phyloP scores from a whole-genome alignment of 2,888 invertebrate species.

The Diaphora mendica region DNA sequence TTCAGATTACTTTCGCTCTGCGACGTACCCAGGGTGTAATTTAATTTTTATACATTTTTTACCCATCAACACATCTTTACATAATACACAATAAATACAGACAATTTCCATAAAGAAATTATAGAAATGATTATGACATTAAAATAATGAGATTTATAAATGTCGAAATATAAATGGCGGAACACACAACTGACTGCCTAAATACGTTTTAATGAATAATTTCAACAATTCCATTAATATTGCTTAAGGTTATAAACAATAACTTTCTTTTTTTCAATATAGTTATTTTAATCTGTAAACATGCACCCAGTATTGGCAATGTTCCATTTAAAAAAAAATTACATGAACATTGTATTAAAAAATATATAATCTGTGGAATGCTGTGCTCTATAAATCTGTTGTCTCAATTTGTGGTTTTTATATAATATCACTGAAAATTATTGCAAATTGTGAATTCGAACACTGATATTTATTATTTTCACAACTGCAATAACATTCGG shows the following conservation, averaged over 20 bases:
- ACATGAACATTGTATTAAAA: conserved; percentile 51
- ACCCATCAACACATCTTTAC: conserved; percentile 43
- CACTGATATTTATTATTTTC: conserved; percentile 46
- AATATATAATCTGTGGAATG: conserved; percentile 78
- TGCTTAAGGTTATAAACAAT: conserved; percentile 60
- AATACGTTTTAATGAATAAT: conserved; percentile 46
- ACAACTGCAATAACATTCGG: conserved; percentile 65
- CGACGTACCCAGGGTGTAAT: conserved; percentile 30
- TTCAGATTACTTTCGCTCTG: conserved; percentile 54
- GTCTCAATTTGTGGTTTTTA: conserved; percentile 42
- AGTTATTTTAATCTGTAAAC: conserved; percentile 36
- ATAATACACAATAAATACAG: conserved; percentile 63
- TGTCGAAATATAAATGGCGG: conserved; percentile 53
- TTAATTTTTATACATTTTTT: conserved; percentile 40
- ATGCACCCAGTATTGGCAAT: conserved; percentile 45
- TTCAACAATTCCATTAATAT: conserved; percentile 70
- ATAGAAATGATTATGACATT: conserved; percentile 54
- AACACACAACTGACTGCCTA: conserved; percentile 45
- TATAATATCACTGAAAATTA: conserved; percentile 57
- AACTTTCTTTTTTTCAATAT: conserved; percentile 43
- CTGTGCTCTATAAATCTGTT: conserved; percentile 59
- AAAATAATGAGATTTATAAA: conserved; percentile 65
- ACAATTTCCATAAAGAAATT: conserved; percentile 56
- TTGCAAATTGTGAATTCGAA: conserved; percentile 59
- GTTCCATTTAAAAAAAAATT: conserved; percentile 56